Evolutionary conservation across 2,797 vertebrate genomes (phyloP).

Genomic region (Sylvia borin): DNA sequence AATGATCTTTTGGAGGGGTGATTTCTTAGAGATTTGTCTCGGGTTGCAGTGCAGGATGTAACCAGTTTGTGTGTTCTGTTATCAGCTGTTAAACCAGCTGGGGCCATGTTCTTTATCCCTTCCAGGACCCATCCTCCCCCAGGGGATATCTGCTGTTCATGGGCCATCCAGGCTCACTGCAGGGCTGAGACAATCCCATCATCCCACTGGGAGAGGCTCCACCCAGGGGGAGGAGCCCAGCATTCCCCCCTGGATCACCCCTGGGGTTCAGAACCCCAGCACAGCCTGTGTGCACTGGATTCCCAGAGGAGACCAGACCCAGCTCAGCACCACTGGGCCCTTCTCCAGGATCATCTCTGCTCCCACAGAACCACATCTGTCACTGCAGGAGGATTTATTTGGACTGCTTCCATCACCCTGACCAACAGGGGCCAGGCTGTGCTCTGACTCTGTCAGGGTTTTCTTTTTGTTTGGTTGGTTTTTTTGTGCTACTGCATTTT

Average conservation of each 20-base stretch:
- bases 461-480: too few species aligned
- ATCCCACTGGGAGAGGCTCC: too few species aligned
- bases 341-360: background rate
- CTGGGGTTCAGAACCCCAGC: too few species aligned
- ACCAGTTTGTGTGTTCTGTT: background rate
- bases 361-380: background rate
- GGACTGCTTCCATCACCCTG: too few species aligned
- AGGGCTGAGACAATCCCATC: background rate
- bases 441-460: background rate
- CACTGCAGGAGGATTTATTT: background rate
- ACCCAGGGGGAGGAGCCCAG: background rate
- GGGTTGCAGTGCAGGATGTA: background rate
- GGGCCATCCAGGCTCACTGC: background rate
- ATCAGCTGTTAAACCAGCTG: fast-evolving
- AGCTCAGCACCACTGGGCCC: background rate
- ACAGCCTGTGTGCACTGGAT: background rate
- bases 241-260: background rate
- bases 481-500: background rate
- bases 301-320: too few species aligned
- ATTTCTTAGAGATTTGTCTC: background rate
- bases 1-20: background rate
- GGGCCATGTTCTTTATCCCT: background rate
- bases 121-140: background rate
- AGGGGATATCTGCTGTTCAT: background rate
- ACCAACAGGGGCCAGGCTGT: background rate